Conservation (phyloP, 2,888 invertebrate species). For the Trisateles emortualis region DNA sequence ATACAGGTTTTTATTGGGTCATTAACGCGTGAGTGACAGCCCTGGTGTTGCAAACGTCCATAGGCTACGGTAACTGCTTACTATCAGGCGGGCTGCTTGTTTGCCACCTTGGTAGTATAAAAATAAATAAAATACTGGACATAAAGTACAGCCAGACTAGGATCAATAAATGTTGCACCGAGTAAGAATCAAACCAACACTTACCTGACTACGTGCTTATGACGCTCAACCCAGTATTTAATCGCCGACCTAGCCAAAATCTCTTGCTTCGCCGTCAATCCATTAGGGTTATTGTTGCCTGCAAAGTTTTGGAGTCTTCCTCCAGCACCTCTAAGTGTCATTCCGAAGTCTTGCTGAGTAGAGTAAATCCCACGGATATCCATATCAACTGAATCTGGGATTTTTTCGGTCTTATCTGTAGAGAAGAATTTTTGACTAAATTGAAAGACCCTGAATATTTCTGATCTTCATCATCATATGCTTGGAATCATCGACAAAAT, state of each 20-base stretch:
- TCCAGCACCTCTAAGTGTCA: conserved; percentile 90
- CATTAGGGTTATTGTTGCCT: conserved; percentile 89
- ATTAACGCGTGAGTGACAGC: too few relatives aligned
- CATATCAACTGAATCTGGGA: conserved; percentile 86
- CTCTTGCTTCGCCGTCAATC: conserved; percentile 93
- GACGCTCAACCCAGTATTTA: conserved; percentile 96
- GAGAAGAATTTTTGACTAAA: background rate
- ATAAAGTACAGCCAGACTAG: too few relatives aligned
- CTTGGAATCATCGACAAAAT: too few relatives aligned
- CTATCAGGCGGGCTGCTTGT: too few relatives aligned
- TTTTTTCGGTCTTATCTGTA: conserved; percentile 76
- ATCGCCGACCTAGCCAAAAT: conserved; percentile 94
- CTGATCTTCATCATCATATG: too few relatives aligned
- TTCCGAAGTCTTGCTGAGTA: conserved; percentile 92
- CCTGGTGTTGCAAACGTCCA: too few relatives aligned
- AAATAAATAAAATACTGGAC: too few relatives aligned
- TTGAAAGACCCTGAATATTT: too few relatives aligned
- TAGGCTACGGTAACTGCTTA: too few relatives aligned
- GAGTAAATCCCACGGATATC: conserved; percentile 92
- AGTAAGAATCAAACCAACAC: too few relatives aligned
- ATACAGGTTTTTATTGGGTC: too few relatives aligned
- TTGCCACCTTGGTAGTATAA: too few relatives aligned
- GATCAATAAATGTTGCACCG: background rate
- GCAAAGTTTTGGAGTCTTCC: conserved; percentile 88
- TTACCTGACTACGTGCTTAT: conserved; percentile 95